These are phyloP conservation scores for Chaenodraco wilsoni DNA, from an alignment of 2,797 vertebrate genomes.

Conservation along the genomic window DNA sequence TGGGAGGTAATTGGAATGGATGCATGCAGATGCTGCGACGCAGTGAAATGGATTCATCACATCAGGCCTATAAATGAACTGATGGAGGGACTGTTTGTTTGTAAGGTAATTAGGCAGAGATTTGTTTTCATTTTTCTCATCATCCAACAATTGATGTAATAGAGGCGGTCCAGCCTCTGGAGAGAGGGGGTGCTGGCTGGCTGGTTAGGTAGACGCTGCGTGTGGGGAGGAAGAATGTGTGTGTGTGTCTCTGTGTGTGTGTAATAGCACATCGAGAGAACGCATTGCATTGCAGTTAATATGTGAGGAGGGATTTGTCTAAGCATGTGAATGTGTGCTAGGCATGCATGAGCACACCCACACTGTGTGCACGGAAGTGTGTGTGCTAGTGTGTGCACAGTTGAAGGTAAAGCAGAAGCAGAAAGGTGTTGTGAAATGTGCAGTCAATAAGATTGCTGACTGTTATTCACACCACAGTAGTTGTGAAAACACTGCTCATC, in stretches of 20 bases:
- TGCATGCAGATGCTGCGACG: slow-evolving; percentile 88
- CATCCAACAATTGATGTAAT: slow-evolving; percentile 80
- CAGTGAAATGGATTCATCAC: slow-evolving; percentile 88
- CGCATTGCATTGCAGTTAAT: slow-evolving; percentile 30
- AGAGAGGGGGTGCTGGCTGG: slow-evolving; percentile 48
- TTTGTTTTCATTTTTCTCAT: slow-evolving; percentile 91
- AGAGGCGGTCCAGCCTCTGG: slow-evolving; percentile 65
- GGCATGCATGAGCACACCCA: slow-evolving; percentile 10
- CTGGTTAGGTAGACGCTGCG: slow-evolving; percentile 35
- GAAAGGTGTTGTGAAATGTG: slow-evolving; percentile 9
- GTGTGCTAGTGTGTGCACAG: neutral
- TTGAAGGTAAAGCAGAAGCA: neutral
- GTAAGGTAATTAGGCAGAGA: slow-evolving; percentile 93
- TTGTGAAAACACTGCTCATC: slow-evolving; percentile 52
- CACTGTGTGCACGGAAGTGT: neutral
- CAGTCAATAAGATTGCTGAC: slow-evolving; percentile 29
- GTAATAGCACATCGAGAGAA: slow-evolving; percentile 22
- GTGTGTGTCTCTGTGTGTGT: slow-evolving; percentile 14
- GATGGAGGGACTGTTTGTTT: slow-evolving; percentile 90
- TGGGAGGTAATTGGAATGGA: slow-evolving; percentile 87
- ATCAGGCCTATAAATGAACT: slow-evolving; percentile 85
- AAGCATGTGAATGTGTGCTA: slow-evolving; percentile 16
- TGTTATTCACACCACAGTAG: slow-evolving; percentile 57
- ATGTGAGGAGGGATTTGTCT: slow-evolving; percentile 28
- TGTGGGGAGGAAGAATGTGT: neutral